These are phyloP conservation scores for Schizaphis graminum DNA, from an alignment of 2,888 invertebrate genomes.

Conservation along the genomic window DNA sequence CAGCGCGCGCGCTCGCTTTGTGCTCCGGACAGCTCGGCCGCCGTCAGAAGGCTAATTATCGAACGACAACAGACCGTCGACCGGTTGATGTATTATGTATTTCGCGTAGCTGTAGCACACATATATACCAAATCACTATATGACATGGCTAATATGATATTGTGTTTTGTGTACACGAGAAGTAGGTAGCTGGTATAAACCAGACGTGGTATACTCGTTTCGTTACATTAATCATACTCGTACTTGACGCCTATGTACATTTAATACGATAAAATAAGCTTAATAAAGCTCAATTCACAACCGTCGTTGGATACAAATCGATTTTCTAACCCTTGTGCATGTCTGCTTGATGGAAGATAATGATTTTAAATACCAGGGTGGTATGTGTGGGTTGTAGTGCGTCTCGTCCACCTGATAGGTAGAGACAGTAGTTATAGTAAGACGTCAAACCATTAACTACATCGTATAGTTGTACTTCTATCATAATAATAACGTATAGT, in stretches of 20 bases:
- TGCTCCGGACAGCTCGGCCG: not conserved
- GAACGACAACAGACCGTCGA: not conserved
- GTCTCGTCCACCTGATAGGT: not conserved
- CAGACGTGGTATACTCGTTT: not conserved
- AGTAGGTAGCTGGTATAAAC: not conserved
- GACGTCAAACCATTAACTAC: not conserved
- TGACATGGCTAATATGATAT: not conserved
- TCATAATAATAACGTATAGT: not conserved
- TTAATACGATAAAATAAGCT: too few species aligned
- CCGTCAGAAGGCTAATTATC: slow-evolving; percentile 20
- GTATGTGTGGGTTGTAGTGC: not conserved
- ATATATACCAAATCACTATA: not conserved
- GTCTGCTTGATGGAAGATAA: slow-evolving; percentile 35
- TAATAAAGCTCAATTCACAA: not conserved
- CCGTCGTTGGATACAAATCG: not conserved
- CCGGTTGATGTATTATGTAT: not conserved
- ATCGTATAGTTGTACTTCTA: not conserved
- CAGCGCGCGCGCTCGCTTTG: slow-evolving; percentile 14
- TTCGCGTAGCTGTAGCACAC: not conserved
- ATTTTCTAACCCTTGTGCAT: slow-evolving; percentile 13
- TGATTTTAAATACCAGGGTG: not conserved
- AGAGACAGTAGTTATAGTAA: not conserved
- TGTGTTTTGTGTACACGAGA: not conserved
- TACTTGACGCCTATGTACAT: not conserved
- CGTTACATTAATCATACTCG: not conserved